Percentiles rank a stretch among this genome's conserved stretches.
These are phyloP conservation scores for Girardia tigrina DNA, from an alignment of 2,888 invertebrate genomes.

Conservation along the genomic window DNA sequence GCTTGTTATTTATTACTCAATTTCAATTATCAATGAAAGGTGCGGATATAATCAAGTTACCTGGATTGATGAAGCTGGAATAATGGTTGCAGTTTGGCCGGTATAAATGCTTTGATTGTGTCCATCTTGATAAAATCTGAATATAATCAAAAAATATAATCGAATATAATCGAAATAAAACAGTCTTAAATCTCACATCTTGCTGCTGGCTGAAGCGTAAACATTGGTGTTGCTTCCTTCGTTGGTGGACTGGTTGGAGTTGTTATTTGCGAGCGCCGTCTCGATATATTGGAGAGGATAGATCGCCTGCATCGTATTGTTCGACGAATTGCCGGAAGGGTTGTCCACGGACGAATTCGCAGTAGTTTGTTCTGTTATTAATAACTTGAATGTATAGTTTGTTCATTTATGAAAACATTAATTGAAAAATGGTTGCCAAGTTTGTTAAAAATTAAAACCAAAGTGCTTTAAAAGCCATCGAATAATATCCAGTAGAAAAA, in stretches of 20 bases:
- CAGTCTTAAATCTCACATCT: slow-evolving; percentile 28
- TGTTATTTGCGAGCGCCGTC: neutral
- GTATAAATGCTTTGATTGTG: neutral
- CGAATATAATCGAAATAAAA: neutral
- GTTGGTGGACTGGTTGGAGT: neutral
- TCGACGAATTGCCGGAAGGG: neutral
- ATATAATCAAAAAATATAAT: neutral
- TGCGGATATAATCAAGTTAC: too few relatives aligned
- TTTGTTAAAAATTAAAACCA: too few relatives aligned
- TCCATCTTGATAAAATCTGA: neutral
- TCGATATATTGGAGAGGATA: slow-evolving; percentile 37
- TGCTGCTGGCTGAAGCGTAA: neutral
- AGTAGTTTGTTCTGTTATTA: neutral
- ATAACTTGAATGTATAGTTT: too few relatives aligned
- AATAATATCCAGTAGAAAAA: too few relatives aligned
- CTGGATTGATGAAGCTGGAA: neutral
- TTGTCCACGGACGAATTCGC: neutral
- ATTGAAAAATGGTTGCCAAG: too few relatives aligned
- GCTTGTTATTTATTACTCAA: too few relatives aligned
- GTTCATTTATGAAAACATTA: too few relatives aligned
- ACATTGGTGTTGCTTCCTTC: neutral
- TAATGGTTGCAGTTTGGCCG: neutral
- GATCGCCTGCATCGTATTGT: slow-evolving; percentile 29
- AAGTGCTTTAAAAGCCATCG: too few relatives aligned
- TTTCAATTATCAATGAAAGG: too few relatives aligned